Conservation (phyloP, 2,113 vertebrate species). For the Acanthochromis polyacanthus region DNA sequence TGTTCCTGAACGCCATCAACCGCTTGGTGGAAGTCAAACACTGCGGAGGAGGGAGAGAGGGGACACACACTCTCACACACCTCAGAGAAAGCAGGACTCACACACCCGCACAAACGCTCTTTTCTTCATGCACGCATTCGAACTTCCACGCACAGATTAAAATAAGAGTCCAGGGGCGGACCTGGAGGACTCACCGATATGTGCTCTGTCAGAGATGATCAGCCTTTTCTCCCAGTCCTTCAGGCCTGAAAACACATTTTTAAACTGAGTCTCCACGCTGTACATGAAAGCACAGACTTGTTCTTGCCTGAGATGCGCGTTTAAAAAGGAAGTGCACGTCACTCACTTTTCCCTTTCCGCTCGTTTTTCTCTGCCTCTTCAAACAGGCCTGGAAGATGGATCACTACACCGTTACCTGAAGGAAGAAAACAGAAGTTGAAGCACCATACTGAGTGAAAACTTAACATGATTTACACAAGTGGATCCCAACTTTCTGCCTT, state of each 20-base stretch:
- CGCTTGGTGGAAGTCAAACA: slow-evolving; percentile 99
- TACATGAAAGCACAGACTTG: background rate
- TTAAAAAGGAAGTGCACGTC: background rate
- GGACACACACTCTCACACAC: slow-evolving; percentile 73
- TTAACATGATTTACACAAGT: background rate
- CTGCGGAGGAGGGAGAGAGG: slow-evolving; percentile 84
- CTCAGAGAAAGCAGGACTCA: slow-evolving; percentile 60
- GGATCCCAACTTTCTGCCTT: background rate
- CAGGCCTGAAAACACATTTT: slow-evolving; percentile 83
- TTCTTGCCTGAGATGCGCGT: background rate
- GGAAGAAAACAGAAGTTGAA: background rate
- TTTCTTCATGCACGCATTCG: slow-evolving; percentile 31
- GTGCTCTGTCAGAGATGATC: slow-evolving; percentile 97
- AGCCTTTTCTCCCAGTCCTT: slow-evolving; percentile 96
- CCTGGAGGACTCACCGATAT: slow-evolving; percentile 90
- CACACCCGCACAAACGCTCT: background rate
- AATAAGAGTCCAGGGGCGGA: background rate
- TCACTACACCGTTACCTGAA: slow-evolving; percentile 97
- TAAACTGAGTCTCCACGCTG: background rate
- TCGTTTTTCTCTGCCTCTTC: slow-evolving; percentile 97
- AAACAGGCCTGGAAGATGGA: slow-evolving; percentile 97
- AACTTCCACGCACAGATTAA: slow-evolving; percentile 17
- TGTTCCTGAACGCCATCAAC: slow-evolving; percentile 98
- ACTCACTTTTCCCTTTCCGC: slow-evolving; percentile 94
- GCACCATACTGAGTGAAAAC: background rate